These are phyloP conservation scores for Rhinogobius similis DNA, from an alignment of 2,113 vertebrate species.

Conservation along the genomic window DNA sequence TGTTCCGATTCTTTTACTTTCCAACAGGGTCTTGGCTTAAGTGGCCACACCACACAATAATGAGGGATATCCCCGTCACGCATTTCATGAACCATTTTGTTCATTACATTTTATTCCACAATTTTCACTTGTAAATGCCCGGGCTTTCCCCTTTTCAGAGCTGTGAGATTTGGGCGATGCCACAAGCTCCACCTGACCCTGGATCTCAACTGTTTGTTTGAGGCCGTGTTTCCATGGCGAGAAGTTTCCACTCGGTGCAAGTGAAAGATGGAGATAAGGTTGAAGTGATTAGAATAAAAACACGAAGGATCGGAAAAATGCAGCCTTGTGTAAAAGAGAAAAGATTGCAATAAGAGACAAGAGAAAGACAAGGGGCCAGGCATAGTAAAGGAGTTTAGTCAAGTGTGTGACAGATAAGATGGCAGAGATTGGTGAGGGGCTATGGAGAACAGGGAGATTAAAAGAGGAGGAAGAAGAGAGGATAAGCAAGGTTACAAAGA, in stretches of 20 bases:
- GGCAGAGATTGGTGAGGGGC: conserved; percentile 30
- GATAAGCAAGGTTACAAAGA: conserved; percentile 38
- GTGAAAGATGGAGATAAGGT: conserved; percentile 67
- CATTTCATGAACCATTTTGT: conserved; percentile 2
- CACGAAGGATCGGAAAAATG: conserved; percentile 41
- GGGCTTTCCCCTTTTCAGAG: conserved; percentile 5
- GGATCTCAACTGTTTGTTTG: conserved; percentile 54
- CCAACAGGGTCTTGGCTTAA: not conserved
- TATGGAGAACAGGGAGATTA: conserved; percentile 41
- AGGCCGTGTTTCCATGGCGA: conserved; percentile 54
- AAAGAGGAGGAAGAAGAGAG: conserved; percentile 11
- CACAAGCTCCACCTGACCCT: conserved; percentile 46
- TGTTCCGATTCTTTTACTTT: conserved; percentile 2
- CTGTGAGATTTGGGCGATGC: conserved; percentile 13
- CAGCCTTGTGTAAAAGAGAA: conserved; percentile 53
- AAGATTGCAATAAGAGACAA: conserved; percentile 64
- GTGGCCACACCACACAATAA: not conserved
- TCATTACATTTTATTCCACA: conserved; percentile 24
- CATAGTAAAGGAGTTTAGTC: conserved; percentile 63
- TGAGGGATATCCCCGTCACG: conserved; percentile 12
- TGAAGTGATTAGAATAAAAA: conserved; percentile 52
- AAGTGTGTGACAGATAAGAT: conserved; percentile 65
- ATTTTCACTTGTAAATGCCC: not conserved
- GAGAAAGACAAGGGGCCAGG: conserved; percentile 44
- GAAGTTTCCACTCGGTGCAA: conserved; percentile 64